phyloP scores from a whole-genome alignment of 2,797 vertebrate genomes.

The Lacerta viridis region DNA sequence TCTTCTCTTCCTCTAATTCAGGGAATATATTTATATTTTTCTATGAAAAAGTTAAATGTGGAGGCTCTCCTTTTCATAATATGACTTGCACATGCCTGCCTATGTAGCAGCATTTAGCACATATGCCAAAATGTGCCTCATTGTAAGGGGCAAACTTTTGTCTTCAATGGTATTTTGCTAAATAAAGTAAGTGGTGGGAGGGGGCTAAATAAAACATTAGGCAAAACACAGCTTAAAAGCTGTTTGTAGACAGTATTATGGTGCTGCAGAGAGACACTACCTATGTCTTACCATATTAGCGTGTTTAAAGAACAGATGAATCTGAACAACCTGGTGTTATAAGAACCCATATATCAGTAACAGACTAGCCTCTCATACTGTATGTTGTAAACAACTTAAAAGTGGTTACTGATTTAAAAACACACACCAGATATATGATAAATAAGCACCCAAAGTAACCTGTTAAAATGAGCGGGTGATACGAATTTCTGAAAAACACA shows the following conservation, averaged over 20 bases:
- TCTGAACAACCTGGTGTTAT: conserved; percentile 53
- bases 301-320: conserved; percentile 60
- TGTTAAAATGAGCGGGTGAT: conserved; percentile 48
- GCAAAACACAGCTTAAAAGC: conserved; percentile 64
- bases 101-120: conserved; percentile 79
- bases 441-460: conserved; percentile 40
- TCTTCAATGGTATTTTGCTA: conserved; percentile 79
- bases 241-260: conserved; percentile 76
- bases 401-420: conserved; percentile 48
- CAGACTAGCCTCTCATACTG: conserved; percentile 63
- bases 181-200: conserved; percentile 62
- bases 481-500: conserved; percentile 30
- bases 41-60: conserved; percentile 83
- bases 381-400: conserved; percentile 53
- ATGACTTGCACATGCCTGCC: conserved; percentile 82
- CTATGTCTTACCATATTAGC: conserved; percentile 63
- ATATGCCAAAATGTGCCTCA: conserved; percentile 83
- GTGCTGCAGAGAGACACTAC: conserved; percentile 77
- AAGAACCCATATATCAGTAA: conserved; percentile 62
- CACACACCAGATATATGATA: conserved; percentile 6
- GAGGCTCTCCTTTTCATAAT: conserved; percentile 79
- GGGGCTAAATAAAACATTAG: conserved; percentile 64
- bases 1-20: conserved; percentile 85
- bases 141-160: conserved; percentile 77
- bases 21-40: conserved; percentile 86